Conservation (phyloP, 1,140 invertebrate genomes). For the Anoplolepis gracilipes region DNA sequence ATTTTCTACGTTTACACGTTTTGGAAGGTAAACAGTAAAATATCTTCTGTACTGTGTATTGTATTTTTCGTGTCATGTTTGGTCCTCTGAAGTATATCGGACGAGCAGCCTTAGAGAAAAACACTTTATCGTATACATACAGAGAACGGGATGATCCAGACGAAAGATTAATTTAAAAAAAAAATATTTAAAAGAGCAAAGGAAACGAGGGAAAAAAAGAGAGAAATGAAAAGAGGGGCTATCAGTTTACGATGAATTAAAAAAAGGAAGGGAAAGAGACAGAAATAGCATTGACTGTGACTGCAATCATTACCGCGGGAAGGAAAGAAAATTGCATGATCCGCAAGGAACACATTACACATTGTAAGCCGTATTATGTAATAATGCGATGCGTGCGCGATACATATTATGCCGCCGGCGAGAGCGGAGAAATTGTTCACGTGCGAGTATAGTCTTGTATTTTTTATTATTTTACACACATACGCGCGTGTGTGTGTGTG, state of each 20-base stretch:
- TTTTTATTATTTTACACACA: slow-evolving; percentile 58
- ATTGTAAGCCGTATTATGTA: slow-evolving; percentile 59
- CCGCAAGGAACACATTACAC: slow-evolving; percentile 56
- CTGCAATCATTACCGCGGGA: slow-evolving; percentile 83
- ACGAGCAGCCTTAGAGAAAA: slow-evolving; percentile 75
- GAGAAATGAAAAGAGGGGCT: slow-evolving; percentile 60
- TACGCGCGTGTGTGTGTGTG: not conserved
- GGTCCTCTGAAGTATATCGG: slow-evolving; percentile 78
- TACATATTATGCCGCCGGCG: not conserved
- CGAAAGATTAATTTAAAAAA: slow-evolving; percentile 67
- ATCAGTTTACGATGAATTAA: slow-evolving; percentile 40
- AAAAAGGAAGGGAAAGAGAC: slow-evolving; percentile 17
- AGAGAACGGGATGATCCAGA: slow-evolving; percentile 62
- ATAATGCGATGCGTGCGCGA: slow-evolving; percentile 34
- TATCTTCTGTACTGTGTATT: slow-evolving; percentile 59
- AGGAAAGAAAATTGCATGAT: slow-evolving; percentile 68
- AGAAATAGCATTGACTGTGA: slow-evolving; percentile 81
- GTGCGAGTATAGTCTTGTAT: slow-evolving; percentile 60
- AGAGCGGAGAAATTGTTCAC: slow-evolving; percentile 59
- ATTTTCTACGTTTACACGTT: slow-evolving; percentile 69
- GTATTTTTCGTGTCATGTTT: slow-evolving; percentile 75
- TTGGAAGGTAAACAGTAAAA: slow-evolving; percentile 56
- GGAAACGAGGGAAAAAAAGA: slow-evolving; percentile 38
- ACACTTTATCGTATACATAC: slow-evolving; percentile 65
- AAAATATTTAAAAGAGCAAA: slow-evolving; percentile 42